Evolutionary conservation across 2,797 vertebrate genomes (phyloP), one percentile per base, ranked within the genome.

Genomic region (Brachyalestes nurse): DNA sequence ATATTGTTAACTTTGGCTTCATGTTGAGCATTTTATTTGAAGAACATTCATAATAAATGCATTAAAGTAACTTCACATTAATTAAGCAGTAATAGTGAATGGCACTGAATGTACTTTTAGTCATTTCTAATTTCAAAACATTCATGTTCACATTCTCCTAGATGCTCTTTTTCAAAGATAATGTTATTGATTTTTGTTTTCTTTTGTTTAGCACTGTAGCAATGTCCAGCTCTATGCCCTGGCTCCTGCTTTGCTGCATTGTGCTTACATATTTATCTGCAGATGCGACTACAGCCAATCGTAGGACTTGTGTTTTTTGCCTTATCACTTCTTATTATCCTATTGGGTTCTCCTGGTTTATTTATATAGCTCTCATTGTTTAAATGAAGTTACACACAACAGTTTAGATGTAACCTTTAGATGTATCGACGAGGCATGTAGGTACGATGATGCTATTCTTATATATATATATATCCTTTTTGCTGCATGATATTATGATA

Each of bases 231-330:
- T 75, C 34, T 47, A 42, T 47, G 45, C 2, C 61, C 55, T 73
- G 61, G 28, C 25, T 81, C 9, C 23, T 83, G 51, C 51, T 83
- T 61, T 69, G 40, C 21, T 58, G 49, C 25, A 21, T 38, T 81
- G 60, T 78, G 9, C 19, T 84, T 71, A 42, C 53, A 60, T 75
- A 49, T 62, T 34, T 40, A 17, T 47, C 53, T 70, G 21, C 74
- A 77, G 42, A 66, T 66, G 16, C 13, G 67, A 47, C 61, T 23
- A 10, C 28, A 55, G 12, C 70, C 73, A 61, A 78, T 61, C 17
- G 85, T 86, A 84, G 14, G 82, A 72, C 38, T 17, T 16, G 2
- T 28, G 6, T 66, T 72, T 70, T 51, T 21, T 58, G n/a, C 9
- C 34, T 60, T 23, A 34, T 72, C 55, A 23, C 19, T n/a, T 74